Base-by-base conservation (phyloP, 1,140 invertebrate species). In the Probaryconus sp. region DNA sequence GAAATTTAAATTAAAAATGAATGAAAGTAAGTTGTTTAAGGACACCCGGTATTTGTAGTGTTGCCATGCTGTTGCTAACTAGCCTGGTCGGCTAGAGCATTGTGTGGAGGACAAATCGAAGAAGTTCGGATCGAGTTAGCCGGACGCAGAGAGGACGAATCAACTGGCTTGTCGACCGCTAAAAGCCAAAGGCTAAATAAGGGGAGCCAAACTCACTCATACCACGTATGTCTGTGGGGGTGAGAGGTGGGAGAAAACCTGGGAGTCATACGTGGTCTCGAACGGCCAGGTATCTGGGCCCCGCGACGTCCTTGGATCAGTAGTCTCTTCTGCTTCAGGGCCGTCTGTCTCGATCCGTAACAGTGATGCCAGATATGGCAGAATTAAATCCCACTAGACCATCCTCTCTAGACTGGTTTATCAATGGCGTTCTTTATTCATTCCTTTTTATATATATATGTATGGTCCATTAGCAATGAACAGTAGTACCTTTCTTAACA, bases 21-120 rank as follows among this genome's bases (percentile, higher is more conserved):
- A 24, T 3, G 21, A 24, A 3, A 24, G 3, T 24, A 24, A 24
- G 3, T 24, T 24, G 3, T 24, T 2, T 18, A 24, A 78, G 67
- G 60, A 82, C 82, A 85, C 81, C 82, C 84, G 81, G 79, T 84
- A 85, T 79, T 79, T 82, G 69, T 78, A 79, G 80, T 75, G 73
- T 38, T 53, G 47, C 45, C 37, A 63, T 50, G 74, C 79, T 85
- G 83, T 85, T 85, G 81, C 83, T 82, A 85, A 85, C 84, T 80
- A 83, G 61, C 40, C 80, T 80, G 79, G 65, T 50, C 77, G 80
- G 69, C 75, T 70, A 72, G 76, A 73, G 79, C 78, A 82, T 78
- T 78, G 65, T 61, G 70, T 75, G 80, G 74, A 77, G 79, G 71
- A 81, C 76, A 79, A 80, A 77, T 73, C 72, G 63, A 67, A 76